Base-by-base conservation (phyloP, 2,797 vertebrate species). In the Acanthurus leucopareius region DNA sequence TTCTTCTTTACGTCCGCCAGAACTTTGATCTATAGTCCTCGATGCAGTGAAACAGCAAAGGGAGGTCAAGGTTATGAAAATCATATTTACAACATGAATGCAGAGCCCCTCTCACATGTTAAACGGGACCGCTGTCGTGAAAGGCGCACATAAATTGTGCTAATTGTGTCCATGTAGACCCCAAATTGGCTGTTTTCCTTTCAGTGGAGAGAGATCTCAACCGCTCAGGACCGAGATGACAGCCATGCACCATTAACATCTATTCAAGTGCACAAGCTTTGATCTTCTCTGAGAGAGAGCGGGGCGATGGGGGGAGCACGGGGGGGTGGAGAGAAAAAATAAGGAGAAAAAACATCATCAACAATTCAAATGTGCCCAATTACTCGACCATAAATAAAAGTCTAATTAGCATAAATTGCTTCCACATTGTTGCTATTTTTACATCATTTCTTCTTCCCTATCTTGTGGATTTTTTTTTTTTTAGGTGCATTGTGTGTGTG, bases 361-460 rank as follows among this genome's bases (percentile, higher is more conserved):
- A 90, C 94, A 94, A 92, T 92, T 95, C 93, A 96, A 96, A 94
- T 92, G 88, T 76, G 77, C 89, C 94, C 94, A 96, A 95, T 92
- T 92, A 96, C 94, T 92, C 87, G 90, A 86, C 88, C 85, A 88
- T 90, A 95, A 96, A 95, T 95, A 96, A 94, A 95, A 93, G 93
- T 72, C 90, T 96, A 96, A 96, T 96, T 96, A 96, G 93, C 95
- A 95, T 94, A 82, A 94, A 95, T 94, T 95, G 92, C 93, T 96
- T 95, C 95, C 94, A 94, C 94, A 94, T 93, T 93, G 93, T 92
- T 93, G 91, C 93, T 95, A 94, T 94, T 91, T 94, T 90, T 90
- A 87, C 72, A 69, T 88, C 2, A 79, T 90, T 91, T 90, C 83
- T 84, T 69, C 74, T 83, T 77, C 51, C 28, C 66, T 40, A 73